Evolutionary conservation across 2,888 invertebrate genomes (phyloP).

Genomic region (Yponomeuta plumbellus): DNA sequence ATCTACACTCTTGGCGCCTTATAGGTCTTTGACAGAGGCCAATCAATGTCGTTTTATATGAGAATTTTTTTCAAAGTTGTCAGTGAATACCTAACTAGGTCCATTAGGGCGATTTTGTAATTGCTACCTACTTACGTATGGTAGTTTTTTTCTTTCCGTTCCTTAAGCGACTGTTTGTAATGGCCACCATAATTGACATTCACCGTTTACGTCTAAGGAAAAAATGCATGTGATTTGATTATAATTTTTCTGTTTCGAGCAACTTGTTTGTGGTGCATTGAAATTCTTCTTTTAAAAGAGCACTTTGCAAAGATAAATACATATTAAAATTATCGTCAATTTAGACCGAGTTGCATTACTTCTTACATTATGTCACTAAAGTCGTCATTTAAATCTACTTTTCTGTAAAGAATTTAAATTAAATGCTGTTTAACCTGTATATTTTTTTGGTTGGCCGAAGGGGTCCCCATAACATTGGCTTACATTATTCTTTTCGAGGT

Average conservation of each 20-base stretch:
- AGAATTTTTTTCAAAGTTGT: conserved; percentile 68
- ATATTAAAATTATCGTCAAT: background rate
- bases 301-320: background rate
- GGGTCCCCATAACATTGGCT: too few relatives aligned
- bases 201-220: conserved; percentile 10
- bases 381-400: too few relatives aligned
- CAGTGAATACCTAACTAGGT: conserved; percentile 65
- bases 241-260: conserved; percentile 8
- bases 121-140: conserved; percentile 54
- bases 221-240: conserved; percentile 11
- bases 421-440: too few relatives aligned
- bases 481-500: too few relatives aligned
- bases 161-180: conserved; percentile 17
- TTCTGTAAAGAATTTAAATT: too few relatives aligned
- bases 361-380: too few relatives aligned
- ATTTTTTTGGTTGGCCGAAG: too few relatives aligned
- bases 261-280: background rate
- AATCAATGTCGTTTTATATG: conserved; percentile 73
- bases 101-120: conserved; percentile 66
- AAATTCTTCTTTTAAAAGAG: background rate
- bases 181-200: conserved; percentile 15
- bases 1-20: conserved; percentile 14
- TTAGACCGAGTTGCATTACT: too few relatives aligned
- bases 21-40: conserved; percentile 53
- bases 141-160: conserved; percentile 45